Evolutionary conservation across 2,797 vertebrate genomes (phyloP).

Genomic region (Sebastes taczanowskii): DNA sequence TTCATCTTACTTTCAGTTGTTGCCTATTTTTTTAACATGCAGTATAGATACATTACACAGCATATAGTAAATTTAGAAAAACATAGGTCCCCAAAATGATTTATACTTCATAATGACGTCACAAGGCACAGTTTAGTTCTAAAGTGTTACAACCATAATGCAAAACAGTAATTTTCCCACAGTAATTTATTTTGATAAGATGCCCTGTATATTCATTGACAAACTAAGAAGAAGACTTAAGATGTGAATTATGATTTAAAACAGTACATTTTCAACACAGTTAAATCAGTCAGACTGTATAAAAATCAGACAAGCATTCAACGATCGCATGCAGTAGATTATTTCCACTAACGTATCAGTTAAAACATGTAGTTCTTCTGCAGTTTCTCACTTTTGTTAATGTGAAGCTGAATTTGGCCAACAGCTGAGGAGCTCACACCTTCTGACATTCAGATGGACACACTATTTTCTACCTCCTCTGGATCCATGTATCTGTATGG

Average conservation of each 20-base stretch:
- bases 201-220: background rate
- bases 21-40: background rate
- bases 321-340: no score
- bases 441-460: slow-evolving; percentile 47
- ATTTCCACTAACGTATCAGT: background rate
- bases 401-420: no score
- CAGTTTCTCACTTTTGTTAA: background rate
- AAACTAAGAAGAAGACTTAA: background rate
- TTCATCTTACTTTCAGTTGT: no score
- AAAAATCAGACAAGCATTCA: background rate
- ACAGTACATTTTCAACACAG: background rate
- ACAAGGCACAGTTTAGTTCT: background rate
- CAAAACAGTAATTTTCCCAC: background rate
- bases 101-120: background rate
- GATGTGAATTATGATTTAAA: background rate
- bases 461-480: slow-evolving; percentile 53
- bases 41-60: background rate
- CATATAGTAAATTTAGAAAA: background rate
- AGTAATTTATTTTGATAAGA: background rate
- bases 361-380: no score
- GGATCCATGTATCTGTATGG: slow-evolving; percentile 68
- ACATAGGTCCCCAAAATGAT: background rate
- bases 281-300: background rate
- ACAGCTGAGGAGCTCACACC: background rate
- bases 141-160: background rate